Conservation (phyloP, 2,113 vertebrate species). For the Panurus biarmicus region DNA sequence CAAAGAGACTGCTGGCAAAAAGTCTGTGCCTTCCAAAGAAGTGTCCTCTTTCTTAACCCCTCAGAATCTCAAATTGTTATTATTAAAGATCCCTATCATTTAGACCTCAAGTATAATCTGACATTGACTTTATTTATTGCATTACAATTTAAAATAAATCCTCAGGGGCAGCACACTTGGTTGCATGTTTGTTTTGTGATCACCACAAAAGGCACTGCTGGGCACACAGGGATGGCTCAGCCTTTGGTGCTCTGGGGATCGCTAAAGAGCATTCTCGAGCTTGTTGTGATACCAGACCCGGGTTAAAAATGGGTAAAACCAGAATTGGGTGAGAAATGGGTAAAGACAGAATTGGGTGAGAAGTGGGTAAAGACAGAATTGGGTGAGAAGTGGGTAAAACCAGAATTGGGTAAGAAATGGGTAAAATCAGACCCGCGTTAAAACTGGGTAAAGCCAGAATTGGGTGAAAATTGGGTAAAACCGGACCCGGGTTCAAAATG, state of each 20-base stretch:
- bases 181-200: neutral
- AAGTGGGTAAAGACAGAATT: fast-evolving
- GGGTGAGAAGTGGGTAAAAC: neutral
- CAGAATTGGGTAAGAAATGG: fast-evolving
- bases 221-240: fast-evolving
- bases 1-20: neutral
- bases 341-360: fast-evolving
- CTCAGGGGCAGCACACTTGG: fast-evolving
- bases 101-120: neutral
- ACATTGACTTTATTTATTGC: neutral
- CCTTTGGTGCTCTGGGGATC: fast-evolving
- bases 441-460: neutral
- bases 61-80: neutral
- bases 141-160: neutral
- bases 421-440: neutral
- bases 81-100: neutral
- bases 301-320: neutral
- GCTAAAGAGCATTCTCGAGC: fast-evolving
- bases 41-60: neutral
- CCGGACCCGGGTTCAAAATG: too few species aligned
- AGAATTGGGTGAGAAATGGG: too few species aligned
- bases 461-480: neutral
- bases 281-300: neutral
- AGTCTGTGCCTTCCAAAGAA: neutral
- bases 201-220: fast-evolving